phyloP scores from a whole-genome alignment of 2,113 vertebrate genomes.

The Percopsis transmontana region DNA sequence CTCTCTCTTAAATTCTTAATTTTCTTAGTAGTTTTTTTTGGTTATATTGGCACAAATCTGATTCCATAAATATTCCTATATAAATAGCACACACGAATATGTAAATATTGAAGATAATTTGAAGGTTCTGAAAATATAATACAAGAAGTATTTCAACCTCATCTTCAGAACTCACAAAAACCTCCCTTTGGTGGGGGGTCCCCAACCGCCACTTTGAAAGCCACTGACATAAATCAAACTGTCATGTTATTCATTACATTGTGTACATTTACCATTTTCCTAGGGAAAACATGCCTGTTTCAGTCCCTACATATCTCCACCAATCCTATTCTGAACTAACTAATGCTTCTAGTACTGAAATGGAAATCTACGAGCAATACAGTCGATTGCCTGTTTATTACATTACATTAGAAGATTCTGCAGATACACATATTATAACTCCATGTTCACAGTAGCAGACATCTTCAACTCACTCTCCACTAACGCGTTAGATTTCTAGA shows the following conservation, averaged over 20 bases:
- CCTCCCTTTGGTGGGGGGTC: too few relatives aligned
- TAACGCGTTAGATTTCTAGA: neutral
- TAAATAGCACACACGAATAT: too few relatives aligned
- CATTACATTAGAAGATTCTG: neutral
- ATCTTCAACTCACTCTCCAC: neutral
- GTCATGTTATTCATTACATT: conserved; percentile 1
- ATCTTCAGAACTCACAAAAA: too few relatives aligned
- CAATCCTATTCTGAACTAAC: conserved; percentile 12
- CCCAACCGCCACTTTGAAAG: too few relatives aligned
- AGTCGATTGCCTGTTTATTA: neutral
- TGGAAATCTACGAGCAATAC: neutral
- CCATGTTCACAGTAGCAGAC: neutral
- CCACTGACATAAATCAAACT: neutral
- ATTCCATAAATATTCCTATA: too few relatives aligned
- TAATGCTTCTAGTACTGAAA: neutral
- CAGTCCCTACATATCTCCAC: neutral
- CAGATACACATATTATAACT: neutral
- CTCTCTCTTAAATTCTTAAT: too few relatives aligned
- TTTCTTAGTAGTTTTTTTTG: too few relatives aligned
- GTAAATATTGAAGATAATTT: too few relatives aligned
- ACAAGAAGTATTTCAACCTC: too few relatives aligned
- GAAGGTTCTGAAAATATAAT: too few relatives aligned
- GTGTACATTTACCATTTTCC: neutral
- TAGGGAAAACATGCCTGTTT: neutral
- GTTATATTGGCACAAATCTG: too few relatives aligned